Conservation (phyloP, 2,113 vertebrate species). For the Garra rufa region DNA sequence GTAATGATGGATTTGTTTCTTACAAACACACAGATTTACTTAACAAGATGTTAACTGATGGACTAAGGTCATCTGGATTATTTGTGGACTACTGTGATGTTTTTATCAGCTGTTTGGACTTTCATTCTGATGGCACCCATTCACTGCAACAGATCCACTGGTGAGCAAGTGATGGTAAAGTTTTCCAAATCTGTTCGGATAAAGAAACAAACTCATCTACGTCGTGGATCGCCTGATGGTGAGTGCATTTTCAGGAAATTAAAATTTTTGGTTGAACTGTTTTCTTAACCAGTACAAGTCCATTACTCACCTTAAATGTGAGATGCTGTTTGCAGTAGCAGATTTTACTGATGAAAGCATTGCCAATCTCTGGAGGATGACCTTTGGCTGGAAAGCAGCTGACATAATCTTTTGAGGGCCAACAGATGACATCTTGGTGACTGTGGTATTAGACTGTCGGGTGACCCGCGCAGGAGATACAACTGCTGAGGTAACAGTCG, state of each 20-base stretch:
- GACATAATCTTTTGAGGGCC: neutral
- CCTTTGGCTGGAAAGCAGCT: neutral
- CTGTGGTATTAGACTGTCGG: neutral
- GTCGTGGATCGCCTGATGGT: neutral
- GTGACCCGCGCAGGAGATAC: neutral
- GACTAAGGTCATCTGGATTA: too few relatives aligned
- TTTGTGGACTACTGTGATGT: too few relatives aligned
- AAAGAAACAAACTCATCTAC: neutral
- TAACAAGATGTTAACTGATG: too few relatives aligned
- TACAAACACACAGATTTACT: too few relatives aligned
- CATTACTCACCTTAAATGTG: conserved; percentile 32
- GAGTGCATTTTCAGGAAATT: neutral
- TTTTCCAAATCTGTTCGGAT: neutral
- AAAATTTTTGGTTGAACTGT: neutral
- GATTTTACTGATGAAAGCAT: neutral
- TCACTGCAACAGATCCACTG: too few relatives aligned
- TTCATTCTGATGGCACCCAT: too few relatives aligned
- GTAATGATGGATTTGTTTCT: too few relatives aligned
- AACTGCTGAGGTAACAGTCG: neutral
- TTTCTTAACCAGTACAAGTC: neutral
- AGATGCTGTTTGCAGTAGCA: neutral
- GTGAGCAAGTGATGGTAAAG: neutral
- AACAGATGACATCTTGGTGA: neutral
- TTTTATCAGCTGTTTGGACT: too few relatives aligned
- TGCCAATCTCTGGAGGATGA: conserved; percentile 36